phyloP scores from a whole-genome alignment of 2,888 invertebrate species.

The Lottia gigantea region DNA sequence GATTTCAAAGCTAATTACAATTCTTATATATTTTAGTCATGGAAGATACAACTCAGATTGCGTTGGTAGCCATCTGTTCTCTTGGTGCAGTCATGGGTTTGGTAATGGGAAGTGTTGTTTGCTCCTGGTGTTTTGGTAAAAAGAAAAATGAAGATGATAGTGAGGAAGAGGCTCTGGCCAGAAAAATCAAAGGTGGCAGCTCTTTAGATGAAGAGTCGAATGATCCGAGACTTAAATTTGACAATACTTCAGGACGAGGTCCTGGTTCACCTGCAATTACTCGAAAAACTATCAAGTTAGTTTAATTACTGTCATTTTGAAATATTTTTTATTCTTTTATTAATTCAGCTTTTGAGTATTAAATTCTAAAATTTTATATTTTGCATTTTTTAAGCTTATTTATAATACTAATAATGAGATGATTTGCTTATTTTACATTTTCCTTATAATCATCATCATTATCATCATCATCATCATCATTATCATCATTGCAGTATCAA shows the following conservation, averaged over 20 bases:
- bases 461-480: too few relatives aligned
- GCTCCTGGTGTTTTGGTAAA: conserved; percentile 24
- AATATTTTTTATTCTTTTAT: too few relatives aligned
- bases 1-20: background rate
- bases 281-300: conserved; percentile 24
- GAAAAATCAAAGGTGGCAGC: conserved; percentile 9
- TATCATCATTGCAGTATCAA: too few relatives aligned
- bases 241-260: conserved; percentile 1
- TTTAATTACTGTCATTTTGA: too few relatives aligned
- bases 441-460: too few relatives aligned
- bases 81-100: conserved; percentile 19
- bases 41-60: conserved; percentile 20
- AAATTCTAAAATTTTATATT: too few relatives aligned
- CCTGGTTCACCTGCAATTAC: conserved; percentile 19
- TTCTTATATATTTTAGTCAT: conserved; percentile 16
- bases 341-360: too few relatives aligned
- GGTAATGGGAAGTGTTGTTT: conserved; percentile 18
- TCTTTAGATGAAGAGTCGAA: conserved; percentile 11
- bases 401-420: too few relatives aligned
- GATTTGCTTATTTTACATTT: too few relatives aligned
- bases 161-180: conserved; percentile 14
- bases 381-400: too few relatives aligned
- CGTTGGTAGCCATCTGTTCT: conserved; percentile 18
- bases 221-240: conserved; percentile 7
- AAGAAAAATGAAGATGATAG: conserved; percentile 21